Evolutionary conservation across 2,113 vertebrate genomes (phyloP).

Genomic region (Lycaon pictus): DNA sequence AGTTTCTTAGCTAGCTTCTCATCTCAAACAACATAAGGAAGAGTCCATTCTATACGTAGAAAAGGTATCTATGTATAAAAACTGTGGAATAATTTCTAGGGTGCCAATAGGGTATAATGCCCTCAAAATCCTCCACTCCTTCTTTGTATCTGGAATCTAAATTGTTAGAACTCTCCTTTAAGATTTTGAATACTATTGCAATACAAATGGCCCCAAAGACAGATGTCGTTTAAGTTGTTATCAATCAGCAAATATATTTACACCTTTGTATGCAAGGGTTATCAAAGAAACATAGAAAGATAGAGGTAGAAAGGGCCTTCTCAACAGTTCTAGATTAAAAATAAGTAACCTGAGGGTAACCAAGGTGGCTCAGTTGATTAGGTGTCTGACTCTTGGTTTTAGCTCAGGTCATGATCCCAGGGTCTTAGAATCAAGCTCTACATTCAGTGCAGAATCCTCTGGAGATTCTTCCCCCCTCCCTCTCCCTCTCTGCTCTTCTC

Average conservation of each 20-base stretch:
- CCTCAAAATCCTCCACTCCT: neutral
- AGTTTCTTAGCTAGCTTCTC: neutral
- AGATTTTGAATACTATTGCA: neutral
- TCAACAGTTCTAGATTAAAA: neutral
- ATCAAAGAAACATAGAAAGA: neutral
- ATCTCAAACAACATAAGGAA: conserved; percentile 4
- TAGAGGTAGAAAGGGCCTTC: neutral
- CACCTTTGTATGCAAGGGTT: neutral
- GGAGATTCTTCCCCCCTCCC: neutral
- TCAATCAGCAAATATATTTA: neutral
- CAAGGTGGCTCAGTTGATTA: neutral
- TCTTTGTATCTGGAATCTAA: neutral
- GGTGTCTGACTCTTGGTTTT: neutral
- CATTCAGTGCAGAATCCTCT: neutral
- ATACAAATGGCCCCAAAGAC: neutral
- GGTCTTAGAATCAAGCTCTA: neutral
- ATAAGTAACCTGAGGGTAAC: neutral
- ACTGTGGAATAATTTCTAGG: neutral
- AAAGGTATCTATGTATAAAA: neutral
- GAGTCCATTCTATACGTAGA: neutral
- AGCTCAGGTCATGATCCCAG: neutral
- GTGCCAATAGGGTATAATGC: neutral
- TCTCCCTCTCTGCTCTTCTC: neutral
- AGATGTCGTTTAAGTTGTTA: neutral
- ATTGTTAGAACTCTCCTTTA: neutral